These are phyloP conservation scores for Pasiphila rectangulata DNA, from an alignment of 2,888 invertebrate species.

Conservation along the genomic window DNA sequence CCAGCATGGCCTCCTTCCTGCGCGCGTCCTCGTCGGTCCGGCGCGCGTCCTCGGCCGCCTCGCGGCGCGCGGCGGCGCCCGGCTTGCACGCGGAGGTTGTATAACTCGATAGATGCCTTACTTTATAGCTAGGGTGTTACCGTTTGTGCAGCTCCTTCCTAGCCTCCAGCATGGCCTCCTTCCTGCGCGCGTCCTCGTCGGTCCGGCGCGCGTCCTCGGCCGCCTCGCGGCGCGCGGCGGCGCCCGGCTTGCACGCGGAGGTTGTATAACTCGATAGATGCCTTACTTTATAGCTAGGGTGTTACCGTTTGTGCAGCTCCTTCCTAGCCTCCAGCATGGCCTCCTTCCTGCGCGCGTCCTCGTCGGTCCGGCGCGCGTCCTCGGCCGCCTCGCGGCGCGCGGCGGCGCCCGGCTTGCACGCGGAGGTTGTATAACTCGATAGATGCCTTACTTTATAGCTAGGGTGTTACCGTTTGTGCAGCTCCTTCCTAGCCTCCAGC, in stretches of 20 bases:
- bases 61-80: slow-evolving; percentile 38
- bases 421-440: too few species aligned
- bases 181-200: slow-evolving; percentile 74
- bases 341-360: slow-evolving; percentile 80
- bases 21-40: slow-evolving; percentile 66
- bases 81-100: slow-evolving; percentile 60
- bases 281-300: too few species aligned
- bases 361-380: slow-evolving; percentile 46
- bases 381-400: slow-evolving; percentile 50
- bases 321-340: slow-evolving; percentile 79
- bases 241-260: slow-evolving; percentile 56
- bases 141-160: slow-evolving; percentile 80
- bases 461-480: slow-evolving; percentile 70
- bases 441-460: too few species aligned
- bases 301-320: slow-evolving; percentile 79
- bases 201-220: slow-evolving; percentile 52
- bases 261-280: too few species aligned
- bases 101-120: too few species aligned
- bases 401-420: slow-evolving; percentile 40
- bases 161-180: slow-evolving; percentile 81
- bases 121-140: slow-evolving; percentile 53
- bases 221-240: slow-evolving; percentile 41
- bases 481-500: slow-evolving; percentile 79
- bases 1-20: slow-evolving; percentile 80
- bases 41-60: slow-evolving; percentile 57